phyloP scores from a whole-genome alignment of 2,888 invertebrate genomes.

The Coremacera marginata region DNA sequence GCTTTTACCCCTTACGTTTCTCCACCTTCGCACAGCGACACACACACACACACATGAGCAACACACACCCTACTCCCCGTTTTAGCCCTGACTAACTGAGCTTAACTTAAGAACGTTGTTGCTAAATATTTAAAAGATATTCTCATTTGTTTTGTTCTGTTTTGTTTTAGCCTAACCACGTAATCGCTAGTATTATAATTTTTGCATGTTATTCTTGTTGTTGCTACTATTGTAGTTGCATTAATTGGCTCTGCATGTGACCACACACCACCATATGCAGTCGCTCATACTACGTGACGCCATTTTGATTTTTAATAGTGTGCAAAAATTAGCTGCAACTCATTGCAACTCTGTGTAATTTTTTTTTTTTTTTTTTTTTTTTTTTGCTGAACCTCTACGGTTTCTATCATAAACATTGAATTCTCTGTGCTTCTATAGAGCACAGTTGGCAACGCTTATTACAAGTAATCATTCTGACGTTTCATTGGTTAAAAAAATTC shows the following conservation, averaged over 20 bases:
- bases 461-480: background rate
- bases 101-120: constrained; percentile 19
- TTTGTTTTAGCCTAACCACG: constrained; percentile 17
- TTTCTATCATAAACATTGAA: background rate
- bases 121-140: background rate
- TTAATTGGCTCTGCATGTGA: constrained; percentile 48
- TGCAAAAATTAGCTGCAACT: constrained; percentile 49
- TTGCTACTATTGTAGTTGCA: constrained; percentile 47
- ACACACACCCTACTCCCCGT: background rate
- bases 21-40: background rate
- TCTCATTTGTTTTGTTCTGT: background rate
- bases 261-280: constrained; percentile 14
- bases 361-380: constrained; percentile 8
- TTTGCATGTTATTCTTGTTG: constrained; percentile 2
- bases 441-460: constrained; percentile 1
- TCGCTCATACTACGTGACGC: constrained; percentile 50
- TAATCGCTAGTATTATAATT: constrained; percentile 22
- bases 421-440: background rate
- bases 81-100: constrained; percentile 19
- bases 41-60: background rate
- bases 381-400: background rate
- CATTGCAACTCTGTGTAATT: background rate
- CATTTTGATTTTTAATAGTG: constrained; percentile 63
- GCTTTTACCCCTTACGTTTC: background rate
- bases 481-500: too few relatives aligned